Evolutionary conservation across 2,888 invertebrate genomes (phyloP), one percentile per base, ranked within the genome.

Genomic region (Caenorhabditis afra): DNA sequence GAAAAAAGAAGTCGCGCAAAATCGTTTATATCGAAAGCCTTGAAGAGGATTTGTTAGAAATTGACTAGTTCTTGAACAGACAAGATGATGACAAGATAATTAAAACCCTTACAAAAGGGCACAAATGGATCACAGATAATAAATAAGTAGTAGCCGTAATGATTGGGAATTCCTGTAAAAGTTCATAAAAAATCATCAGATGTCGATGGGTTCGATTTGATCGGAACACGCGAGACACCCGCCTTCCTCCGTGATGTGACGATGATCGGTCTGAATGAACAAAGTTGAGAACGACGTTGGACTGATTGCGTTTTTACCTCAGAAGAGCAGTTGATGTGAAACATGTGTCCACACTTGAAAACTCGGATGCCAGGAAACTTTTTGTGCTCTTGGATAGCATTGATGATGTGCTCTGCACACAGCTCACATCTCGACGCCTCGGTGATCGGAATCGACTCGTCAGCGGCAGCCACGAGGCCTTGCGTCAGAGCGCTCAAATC

Each of bases 281-380:
- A 35, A 23, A n/a, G n/a, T n/a, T n/a, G n/a, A n/a, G n/a, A n/a
- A n/a, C n/a, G n/a, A 44, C 20, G 12, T 7, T 29, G 29, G 29
- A 29, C 3, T 29, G 18, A 14, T 22, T 14, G 29, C 47, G 22
- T 7, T 5, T 0, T 74, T 55, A 82, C 84, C 79, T 82, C 79
- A 0, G 41, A 22, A 22, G 64, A 45, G 70, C 87, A 87, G 1
- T 29, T 11, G 16, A 59, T 14, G 73, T 87, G 87, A 5, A 86
- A 45, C 3, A 78, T 59, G 50, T 87, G 87, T 20, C 85, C 83
- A 57, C 87, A 87, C 39, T 81, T 80, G 58, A 84, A 84, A 18
- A 84, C 65, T 37, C 74, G 66, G 1, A 84, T 39, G 18, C 83
- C 84, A 14, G 61, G 5, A 4, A 61, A 23, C 18, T 57, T 71